Evolutionary conservation across 2,113 vertebrate species (phyloP).

Genomic region (Lates calcarifer): DNA sequence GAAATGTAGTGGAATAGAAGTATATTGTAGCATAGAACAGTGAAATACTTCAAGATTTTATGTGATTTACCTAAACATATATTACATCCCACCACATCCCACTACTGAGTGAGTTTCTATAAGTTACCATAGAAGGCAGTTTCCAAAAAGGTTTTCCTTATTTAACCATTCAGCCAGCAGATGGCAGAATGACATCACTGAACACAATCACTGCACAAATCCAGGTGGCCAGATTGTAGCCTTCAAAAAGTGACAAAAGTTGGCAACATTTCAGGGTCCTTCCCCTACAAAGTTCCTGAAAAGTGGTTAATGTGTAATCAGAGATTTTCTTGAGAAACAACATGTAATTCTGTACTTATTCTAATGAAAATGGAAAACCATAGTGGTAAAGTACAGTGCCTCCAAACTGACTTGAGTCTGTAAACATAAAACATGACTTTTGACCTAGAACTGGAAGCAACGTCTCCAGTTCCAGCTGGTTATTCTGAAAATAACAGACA

Average conservation of each 20-base stretch:
- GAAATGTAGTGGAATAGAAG: no score
- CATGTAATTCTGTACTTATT: no score
- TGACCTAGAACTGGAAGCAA: neutral
- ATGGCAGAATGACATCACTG: slow-evolving; percentile 13
- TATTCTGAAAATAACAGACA: neutral
- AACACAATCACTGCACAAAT: neutral
- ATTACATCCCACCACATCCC: neutral
- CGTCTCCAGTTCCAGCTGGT: neutral
- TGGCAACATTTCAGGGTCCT: neutral
- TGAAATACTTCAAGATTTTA: no score
- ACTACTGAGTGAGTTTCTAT: neutral
- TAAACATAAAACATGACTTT: neutral
- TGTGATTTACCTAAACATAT: neutral
- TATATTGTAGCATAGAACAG: no score
- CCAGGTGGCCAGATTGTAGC: no score
- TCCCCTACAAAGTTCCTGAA: neutral
- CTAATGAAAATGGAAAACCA: no score
- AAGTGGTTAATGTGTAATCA: neutral
- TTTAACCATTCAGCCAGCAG: slow-evolving; percentile 20
- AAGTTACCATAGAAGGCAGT: neutral
- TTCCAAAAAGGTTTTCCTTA: neutral
- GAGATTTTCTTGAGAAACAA: no score
- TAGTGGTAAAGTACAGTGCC: no score
- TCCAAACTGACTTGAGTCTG: no score
- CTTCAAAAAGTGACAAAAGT: neutral